Conservation (phyloP, 1,140 invertebrate species). For the Agraylea sexmaculata region DNA sequence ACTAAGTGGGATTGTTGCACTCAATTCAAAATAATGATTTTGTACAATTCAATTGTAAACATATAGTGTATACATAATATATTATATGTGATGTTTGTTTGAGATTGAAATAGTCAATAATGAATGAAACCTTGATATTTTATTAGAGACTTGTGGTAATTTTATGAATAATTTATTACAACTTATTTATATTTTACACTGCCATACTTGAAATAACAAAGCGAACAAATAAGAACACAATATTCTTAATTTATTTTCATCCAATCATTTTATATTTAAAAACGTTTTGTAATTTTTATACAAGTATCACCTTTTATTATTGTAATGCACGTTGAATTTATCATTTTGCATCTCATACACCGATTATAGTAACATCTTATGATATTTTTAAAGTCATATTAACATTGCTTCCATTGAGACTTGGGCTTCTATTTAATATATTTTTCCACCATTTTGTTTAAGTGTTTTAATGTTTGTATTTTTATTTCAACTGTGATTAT, state of each 20-base stretch:
- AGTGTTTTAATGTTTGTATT: conserved; percentile 35
- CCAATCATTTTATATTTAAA: too few species aligned
- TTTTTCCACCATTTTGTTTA: conserved; percentile 23
- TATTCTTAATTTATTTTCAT: conserved; percentile 2
- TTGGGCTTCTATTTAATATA: conserved; percentile 20
- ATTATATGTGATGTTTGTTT: conserved; percentile 20
- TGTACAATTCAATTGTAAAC: conserved; percentile 17
- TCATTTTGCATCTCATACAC: conserved; percentile 2
- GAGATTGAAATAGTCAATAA: conserved; percentile 20
- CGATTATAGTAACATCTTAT: conserved; percentile 5
- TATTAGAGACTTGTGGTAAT: conserved; percentile 16
- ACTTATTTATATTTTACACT: conserved; percentile 15
- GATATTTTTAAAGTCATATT: too few species aligned
- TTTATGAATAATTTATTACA: conserved; percentile 16
- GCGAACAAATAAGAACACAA: too few species aligned
- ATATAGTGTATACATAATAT: conserved; percentile 17
- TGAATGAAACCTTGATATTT: conserved; percentile 21
- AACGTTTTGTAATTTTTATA: too few species aligned
- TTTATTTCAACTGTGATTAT: conserved; percentile 45
- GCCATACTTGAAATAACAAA: conserved; percentile 7
- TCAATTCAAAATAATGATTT: conserved; percentile 22
- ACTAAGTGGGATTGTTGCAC: conserved; percentile 22
- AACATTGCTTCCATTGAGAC: conserved; percentile 17
- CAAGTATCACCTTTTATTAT: neutral
- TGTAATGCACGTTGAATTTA: too few species aligned